Base-by-base conservation (phyloP, 2,113 vertebrate species). In the Scomber colias region DNA sequence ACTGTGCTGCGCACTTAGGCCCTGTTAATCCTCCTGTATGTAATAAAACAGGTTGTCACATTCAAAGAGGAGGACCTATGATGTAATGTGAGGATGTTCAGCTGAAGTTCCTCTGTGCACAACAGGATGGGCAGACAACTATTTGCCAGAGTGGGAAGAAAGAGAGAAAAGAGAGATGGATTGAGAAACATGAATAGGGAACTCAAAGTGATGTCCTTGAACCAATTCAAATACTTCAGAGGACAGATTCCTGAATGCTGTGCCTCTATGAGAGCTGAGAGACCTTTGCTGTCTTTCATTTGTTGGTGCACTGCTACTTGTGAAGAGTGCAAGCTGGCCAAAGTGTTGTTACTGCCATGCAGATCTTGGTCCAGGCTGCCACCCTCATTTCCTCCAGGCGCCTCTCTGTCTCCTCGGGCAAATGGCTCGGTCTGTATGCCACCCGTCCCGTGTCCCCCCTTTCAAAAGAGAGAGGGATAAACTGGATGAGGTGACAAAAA, bases 341-440 rank as follows among this genome's bases (percentile, higher is more conserved):
- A 86, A 79, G 45, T 17, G 51, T 51, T 72, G 35, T 66, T 24
- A 19, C 31, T 66, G 87, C 84, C 86, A 55, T 54, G 50, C 31
- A 72, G 72, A 80, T 76, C 62, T 59, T 21, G 51, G 75, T 85
- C 76, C 53, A 8, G 78, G 74, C 70, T 16, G 54, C 77, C 66
- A 79, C 64, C 68, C 69, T 63, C 49, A 11, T 79, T 85, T 73
- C 79, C 83, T 27, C 64, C 53, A 71, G 91, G 90, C 85, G 77
- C 86, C 90, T 57, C 86, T 62, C 68, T 89, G 93, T 90, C 87
- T 87, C 89, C 45, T 69, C 21, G 17, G 61, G 27, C 62, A 21
- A 91, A 77, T 70, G 71, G 86, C 61, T 83, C 71, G 14, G 76
- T 59, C 74, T 83, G 67, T 24, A 16, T 8, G 19, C 72, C 79